A percentile compares a stretch with the other conserved stretches of the same genome.
Conservation (phyloP, 2,797 vertebrate genomes). For the Phaenicophaeus curvirostris region DNA sequence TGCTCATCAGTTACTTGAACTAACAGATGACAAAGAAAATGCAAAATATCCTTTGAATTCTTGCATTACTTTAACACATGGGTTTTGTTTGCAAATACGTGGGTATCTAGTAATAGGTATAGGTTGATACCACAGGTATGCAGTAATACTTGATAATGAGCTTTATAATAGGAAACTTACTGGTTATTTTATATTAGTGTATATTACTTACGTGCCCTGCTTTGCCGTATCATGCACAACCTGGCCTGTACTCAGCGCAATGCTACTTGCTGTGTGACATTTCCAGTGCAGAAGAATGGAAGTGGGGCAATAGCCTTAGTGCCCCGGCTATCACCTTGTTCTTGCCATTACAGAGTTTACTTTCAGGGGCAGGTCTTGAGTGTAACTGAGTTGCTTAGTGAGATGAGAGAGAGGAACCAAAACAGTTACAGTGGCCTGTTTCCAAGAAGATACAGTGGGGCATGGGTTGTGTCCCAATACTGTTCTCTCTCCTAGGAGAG, state of each 20-base stretch:
- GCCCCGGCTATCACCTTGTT: background rate
- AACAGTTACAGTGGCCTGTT: background rate
- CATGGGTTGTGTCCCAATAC: background rate
- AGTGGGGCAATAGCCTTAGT: background rate
- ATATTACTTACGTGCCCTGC: background rate
- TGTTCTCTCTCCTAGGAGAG: background rate
- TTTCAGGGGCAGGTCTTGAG: background rate
- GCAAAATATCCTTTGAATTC: conserved; percentile 89
- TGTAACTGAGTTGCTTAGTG: background rate
- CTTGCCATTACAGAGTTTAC: background rate
- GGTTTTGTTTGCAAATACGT: background rate
- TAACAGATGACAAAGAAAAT: conserved; percentile 86
- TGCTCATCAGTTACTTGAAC: conserved; percentile 87
- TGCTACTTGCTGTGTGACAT: background rate
- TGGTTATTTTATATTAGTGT: background rate
- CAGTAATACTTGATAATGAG: background rate
- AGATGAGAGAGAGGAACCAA: background rate
- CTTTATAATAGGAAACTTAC: background rate
- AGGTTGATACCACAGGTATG: background rate
- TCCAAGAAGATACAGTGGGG: background rate
- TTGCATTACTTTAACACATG: background rate
- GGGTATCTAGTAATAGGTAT: background rate
- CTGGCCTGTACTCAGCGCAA: background rate
- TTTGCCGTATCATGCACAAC: background rate
- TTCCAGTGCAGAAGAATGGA: background rate